phyloP scores from a whole-genome alignment of 2,113 vertebrate genomes.

The Stigmatopora nigra region DNA sequence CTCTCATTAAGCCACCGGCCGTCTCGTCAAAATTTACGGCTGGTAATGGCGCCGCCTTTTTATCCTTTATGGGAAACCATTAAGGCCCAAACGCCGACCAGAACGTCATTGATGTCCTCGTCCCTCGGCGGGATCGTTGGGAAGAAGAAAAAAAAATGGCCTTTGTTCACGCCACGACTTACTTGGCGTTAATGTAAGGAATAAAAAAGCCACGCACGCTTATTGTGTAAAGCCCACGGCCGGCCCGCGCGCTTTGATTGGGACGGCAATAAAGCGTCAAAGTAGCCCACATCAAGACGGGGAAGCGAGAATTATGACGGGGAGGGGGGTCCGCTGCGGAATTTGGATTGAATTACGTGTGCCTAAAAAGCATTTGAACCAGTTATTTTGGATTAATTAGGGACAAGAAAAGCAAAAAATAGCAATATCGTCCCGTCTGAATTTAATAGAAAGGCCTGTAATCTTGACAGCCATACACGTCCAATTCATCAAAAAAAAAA shows the following conservation, averaged over 20 bases:
- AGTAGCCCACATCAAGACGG: not conserved
- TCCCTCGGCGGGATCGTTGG: constrained; percentile 23
- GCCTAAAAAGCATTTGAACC: not conserved
- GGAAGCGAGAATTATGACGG: not conserved
- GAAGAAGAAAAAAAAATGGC: constrained; percentile 35
- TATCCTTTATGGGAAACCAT: constrained; percentile 44
- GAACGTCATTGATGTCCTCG: constrained; percentile 38
- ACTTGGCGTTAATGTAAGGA: constrained; percentile 6
- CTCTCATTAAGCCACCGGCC: constrained; percentile 39
- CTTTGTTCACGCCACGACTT: constrained; percentile 24
- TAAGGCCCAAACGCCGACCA: constrained; percentile 32
- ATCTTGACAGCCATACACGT: no score
- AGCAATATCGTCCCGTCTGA: no score
- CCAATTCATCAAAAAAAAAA: no score
- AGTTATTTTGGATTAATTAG: no score
- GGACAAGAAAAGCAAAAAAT: no score
- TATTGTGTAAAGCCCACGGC: not conserved
- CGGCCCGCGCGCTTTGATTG: not conserved
- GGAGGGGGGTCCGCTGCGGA: not conserved
- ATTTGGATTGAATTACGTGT: not conserved
- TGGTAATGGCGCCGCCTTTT: constrained; percentile 47
- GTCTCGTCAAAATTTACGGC: constrained; percentile 48
- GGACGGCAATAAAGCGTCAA: not conserved
- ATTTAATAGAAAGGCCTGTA: no score
- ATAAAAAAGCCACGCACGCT: not conserved